These are phyloP conservation scores for Nycticorax nycticorax DNA, from an alignment of 2,113 vertebrate species.

Conservation along the genomic window DNA sequence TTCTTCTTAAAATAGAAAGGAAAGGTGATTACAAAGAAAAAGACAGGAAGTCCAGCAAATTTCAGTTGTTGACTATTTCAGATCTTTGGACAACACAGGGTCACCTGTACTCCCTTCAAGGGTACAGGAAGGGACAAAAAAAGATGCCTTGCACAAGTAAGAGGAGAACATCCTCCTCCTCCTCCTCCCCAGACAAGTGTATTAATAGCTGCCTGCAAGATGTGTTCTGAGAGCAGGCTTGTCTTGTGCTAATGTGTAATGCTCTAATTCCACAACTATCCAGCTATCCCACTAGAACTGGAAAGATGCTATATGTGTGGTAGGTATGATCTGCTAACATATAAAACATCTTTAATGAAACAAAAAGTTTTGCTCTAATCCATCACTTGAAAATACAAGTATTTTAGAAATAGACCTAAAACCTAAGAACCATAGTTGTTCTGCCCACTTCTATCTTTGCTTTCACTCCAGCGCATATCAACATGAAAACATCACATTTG, in stretches of 20 bases:
- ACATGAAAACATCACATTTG: neutral
- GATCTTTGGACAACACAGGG: neutral
- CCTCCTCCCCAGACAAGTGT: neutral
- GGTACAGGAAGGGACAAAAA: neutral
- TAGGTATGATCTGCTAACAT: neutral
- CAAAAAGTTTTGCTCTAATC: neutral
- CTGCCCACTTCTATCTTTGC: neutral
- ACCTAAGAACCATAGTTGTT: neutral
- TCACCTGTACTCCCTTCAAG: neutral
- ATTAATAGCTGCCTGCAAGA: neutral
- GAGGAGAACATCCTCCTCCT: neutral
- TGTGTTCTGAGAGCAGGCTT: neutral
- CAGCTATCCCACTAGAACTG: neutral
- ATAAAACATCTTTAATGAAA: neutral
- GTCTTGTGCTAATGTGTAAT: neutral
- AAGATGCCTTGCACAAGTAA: neutral
- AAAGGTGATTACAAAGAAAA: neutral
- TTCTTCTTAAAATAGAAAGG: neutral
- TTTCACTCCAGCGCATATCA: neutral
- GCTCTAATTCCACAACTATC: neutral
- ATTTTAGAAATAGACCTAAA: neutral
- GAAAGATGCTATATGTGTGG: neutral
- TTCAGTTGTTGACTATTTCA: neutral
- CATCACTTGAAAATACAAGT: neutral
- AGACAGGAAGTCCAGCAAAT: neutral